Base-by-base conservation (phyloP, 2,888 invertebrate genomes). In the Protula sp. region DNA sequence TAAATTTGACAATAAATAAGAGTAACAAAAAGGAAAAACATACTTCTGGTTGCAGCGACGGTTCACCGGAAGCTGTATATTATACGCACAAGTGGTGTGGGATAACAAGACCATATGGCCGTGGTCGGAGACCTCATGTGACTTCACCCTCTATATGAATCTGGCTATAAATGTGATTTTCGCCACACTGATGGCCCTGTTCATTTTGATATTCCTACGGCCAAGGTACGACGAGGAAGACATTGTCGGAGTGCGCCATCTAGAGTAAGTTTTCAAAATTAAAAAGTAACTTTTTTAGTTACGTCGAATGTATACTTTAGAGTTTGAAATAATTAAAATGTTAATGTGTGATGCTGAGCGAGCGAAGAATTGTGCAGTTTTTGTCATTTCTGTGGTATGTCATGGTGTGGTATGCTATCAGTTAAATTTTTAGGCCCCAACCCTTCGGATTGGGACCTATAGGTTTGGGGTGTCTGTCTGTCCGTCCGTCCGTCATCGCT, bases 51-150 rank as follows among this genome's bases (percentile, higher is more conserved):
- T 63, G 2, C 62, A 68, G 69, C 30, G 66, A n/a, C 58, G 65
- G 47, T 68, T 68, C 55, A 59, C 68, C 45, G 64, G 64, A 4
- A 57, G 55, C 22, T 69, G 69, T 51, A 61, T 68, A 45, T 58
- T 69, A 27, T 65, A 55, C 47, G 69, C 69, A 1, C 63, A 69
- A 47, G 31, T 69, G 4, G 67, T 68, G 30, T 68, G 67, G 67
- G 58, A 64, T 30, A 65, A 57, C 27, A 24, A 45, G 24, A 57
- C 54, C 19, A 67, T 69, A 24, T 69, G 59, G 51, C 69, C 69
- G 2, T 66, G 65, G 66, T 59, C 59, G n/a, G 67, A 69, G 47
- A 30, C 61, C n/a, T 57, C 62, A 1, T 69, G 67, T 30, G 62
- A 67, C 45, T 69, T 58, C 29, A 51, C 61, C 3, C 53, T 69